Evolutionary conservation across 2,888 invertebrate species (phyloP), one percentile per base, ranked within the genome.

Genomic region (Diabrotica balteata): DNA sequence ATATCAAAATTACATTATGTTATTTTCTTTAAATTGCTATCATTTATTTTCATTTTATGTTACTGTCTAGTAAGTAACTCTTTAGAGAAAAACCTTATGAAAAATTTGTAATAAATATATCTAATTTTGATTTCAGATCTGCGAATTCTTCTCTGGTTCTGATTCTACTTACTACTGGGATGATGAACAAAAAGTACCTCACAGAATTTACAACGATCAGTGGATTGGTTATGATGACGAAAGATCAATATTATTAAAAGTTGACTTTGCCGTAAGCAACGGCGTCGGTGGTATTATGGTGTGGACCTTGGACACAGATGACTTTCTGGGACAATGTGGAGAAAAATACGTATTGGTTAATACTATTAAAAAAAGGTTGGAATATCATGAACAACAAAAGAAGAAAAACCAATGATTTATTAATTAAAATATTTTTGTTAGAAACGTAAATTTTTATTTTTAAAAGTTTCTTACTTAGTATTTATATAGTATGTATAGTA

Each of bases 271-370:
- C 3, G 67, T 72, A n/a, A 61, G 67, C 6, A 72, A 75, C 45
- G 69, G 72, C 32, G 61, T 89, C 67, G 86, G 85, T 58, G 93
- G 92, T n/a, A 85, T 87, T 0, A 92, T 93, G 92, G 77, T 91
- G 0, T 93, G 93, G 93, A 90, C 91, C 59, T 85, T 93, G 10
- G 93, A 93, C 76, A 90, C 90, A 8, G 93, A 93, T 76, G 93
- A 93, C 77, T 91, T 92, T 76, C 84, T 79, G 7, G 90, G 90
- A 0, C 72, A 78, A 0, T 92, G 92, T 72, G 73, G 67, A 2
- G 84, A 83, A 22, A 66, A 57, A 22, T 77, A 78, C 66, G 78
- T 75, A 7, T 59, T 78, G 10, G 62, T 77, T 7, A 73, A 67
- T 6, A 67, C 69, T 7, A 71, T 78, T 59, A 72, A 76, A 17